These are phyloP conservation scores for Sturnus vulgaris DNA, from an alignment of 2,113 vertebrate species.

Conservation along the genomic window DNA sequence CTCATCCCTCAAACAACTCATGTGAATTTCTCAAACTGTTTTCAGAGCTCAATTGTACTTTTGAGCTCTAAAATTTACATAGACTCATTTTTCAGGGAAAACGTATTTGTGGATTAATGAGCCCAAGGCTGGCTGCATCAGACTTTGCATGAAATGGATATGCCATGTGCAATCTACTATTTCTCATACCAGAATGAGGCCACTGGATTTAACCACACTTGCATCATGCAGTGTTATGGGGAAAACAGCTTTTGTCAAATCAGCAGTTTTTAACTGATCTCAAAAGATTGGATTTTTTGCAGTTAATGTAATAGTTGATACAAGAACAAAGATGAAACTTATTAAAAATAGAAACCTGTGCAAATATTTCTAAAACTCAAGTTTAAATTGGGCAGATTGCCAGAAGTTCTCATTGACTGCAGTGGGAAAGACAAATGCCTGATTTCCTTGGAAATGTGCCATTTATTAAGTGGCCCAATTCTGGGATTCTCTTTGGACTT, in stretches of 20 bases:
- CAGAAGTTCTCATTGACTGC: not conserved
- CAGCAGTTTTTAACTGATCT: not conserved
- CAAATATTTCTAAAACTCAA: not conserved
- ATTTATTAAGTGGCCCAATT: not conserved
- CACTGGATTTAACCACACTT: not conserved
- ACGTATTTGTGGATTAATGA: constrained; percentile 30
- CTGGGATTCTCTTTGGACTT: not conserved
- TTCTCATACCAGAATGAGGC: not conserved
- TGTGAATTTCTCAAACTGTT: constrained; percentile 21
- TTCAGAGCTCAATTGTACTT: not conserved
- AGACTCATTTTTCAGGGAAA: constrained; percentile 43
- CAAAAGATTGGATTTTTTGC: not conserved
- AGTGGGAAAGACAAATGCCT: not conserved
- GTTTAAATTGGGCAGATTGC: not conserved
- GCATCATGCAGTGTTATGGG: not conserved
- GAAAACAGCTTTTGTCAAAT: not conserved
- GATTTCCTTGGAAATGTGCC: not conserved
- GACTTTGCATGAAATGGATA: constrained; percentile 19
- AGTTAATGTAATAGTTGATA: not conserved
- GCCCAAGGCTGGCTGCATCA: not conserved
- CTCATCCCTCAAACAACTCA: constrained; percentile 16
- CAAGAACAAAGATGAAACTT: not conserved
- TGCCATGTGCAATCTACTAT: not conserved
- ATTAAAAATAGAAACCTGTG: not conserved
- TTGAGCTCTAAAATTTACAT: constrained; percentile 22